phyloP scores from a whole-genome alignment of 2,113 vertebrate species.

The Centropristis striata region DNA sequence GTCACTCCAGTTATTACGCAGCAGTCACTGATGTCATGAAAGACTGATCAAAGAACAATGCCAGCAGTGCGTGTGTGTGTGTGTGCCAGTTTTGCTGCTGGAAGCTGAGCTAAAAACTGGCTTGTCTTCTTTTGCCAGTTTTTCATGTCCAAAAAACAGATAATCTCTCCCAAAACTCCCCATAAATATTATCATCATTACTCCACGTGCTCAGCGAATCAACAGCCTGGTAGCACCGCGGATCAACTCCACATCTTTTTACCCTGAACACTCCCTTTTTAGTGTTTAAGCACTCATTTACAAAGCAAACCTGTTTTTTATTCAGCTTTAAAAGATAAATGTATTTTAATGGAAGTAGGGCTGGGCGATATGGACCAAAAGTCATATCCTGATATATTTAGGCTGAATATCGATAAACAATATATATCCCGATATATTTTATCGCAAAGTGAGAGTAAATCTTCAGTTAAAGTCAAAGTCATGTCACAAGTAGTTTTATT shows the following conservation, averaged over 20 bases:
- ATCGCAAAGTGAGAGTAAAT: too few relatives aligned
- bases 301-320: conserved; percentile 3
- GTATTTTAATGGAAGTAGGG: too few relatives aligned
- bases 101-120: conserved; percentile 5
- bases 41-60: conserved; percentile 38
- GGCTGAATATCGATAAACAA: too few relatives aligned
- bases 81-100: conserved; percentile 32
- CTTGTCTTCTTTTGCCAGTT: neutral
- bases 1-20: conserved; percentile 32
- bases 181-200: conserved; percentile 20
- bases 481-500: too few relatives aligned
- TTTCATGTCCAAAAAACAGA: conserved; percentile 21
- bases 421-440: too few relatives aligned
- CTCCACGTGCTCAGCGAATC: conserved; percentile 16
- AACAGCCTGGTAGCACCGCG: neutral
- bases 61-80: conserved; percentile 9
- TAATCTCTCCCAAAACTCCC: neutral
- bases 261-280: conserved; percentile 1
- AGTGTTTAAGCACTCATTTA: conserved; percentile 12
- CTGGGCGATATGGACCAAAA: too few relatives aligned
- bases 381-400: too few relatives aligned
- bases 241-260: conserved; percentile 2
- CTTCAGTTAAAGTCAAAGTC: too few relatives aligned
- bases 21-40: conserved; percentile 31
- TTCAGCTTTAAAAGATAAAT: neutral